Percentiles rank a stretch among this genome's conserved stretches.
Conservation (phyloP, 2,797 vertebrate species). For the Sandelia bainsii region DNA sequence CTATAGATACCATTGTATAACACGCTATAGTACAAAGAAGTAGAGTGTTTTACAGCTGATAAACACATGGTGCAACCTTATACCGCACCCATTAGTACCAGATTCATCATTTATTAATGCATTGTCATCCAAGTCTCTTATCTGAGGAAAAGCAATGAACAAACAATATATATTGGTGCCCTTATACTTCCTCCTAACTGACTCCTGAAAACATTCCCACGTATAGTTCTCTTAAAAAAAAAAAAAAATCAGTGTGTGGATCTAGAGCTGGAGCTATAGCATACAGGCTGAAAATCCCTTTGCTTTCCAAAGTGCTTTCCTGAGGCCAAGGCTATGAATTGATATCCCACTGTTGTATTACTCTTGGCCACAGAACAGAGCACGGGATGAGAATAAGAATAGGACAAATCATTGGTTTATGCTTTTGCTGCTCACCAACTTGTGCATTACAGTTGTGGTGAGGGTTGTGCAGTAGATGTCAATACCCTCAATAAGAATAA, state of each 20-base stretch:
- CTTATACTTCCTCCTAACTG: slow-evolving; percentile 35
- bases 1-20: neutral
- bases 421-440: slow-evolving; percentile 50
- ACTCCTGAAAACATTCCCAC: slow-evolving; percentile 60
- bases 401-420: slow-evolving; percentile 68
- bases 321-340: slow-evolving; percentile 78
- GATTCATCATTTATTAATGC: slow-evolving; percentile 39
- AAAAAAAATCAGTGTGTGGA: slow-evolving; percentile 42
- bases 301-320: slow-evolving; percentile 79
- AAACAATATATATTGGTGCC: slow-evolving; percentile 44
- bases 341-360: slow-evolving; percentile 80
- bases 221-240: slow-evolving; percentile 20
- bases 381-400: slow-evolving; percentile 73
- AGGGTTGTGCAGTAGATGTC: slow-evolving; percentile 50
- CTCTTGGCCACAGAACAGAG: slow-evolving; percentile 75
- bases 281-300: slow-evolving; percentile 73
- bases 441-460: slow-evolving; percentile 40
- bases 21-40: neutral
- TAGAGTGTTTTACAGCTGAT: neutral
- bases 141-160: slow-evolving; percentile 39
- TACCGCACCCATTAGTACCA: slow-evolving; percentile 19
- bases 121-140: slow-evolving; percentile 40
- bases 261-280: slow-evolving; percentile 57
- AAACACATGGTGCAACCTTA: slow-evolving; percentile 8
- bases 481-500: slow-evolving; percentile 58